phyloP scores from a whole-genome alignment of 2,888 invertebrate species.

The Synergus gifuensis region DNA sequence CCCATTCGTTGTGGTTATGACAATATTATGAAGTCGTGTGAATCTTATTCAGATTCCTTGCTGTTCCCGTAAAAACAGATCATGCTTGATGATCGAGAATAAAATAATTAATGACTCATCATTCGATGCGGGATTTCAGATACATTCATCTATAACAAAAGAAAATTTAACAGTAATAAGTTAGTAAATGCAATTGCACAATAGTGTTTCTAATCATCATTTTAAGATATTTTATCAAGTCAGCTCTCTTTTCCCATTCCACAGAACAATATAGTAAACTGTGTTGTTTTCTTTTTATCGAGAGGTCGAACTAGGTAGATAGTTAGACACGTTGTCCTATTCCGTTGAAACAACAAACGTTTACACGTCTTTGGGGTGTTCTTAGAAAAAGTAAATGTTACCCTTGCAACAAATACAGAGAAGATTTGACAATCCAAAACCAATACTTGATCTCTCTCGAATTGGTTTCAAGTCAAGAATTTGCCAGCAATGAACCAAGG shows the following conservation, averaged over 20 bases:
- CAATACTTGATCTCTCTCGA: not conserved
- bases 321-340: not conserved
- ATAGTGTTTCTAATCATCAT: too few relatives aligned
- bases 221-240: not conserved
- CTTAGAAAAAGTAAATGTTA: conserved; percentile 28
- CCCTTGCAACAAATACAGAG: not conserved
- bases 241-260: not conserved
- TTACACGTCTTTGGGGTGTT: conserved; percentile 33
- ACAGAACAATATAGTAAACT: too few relatives aligned
- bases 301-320: not conserved
- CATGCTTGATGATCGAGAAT: not conserved
- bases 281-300: not conserved
- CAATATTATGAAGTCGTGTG: conserved; percentile 37
- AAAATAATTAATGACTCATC: conserved; percentile 17
- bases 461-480: conserved; percentile 4
- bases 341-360: not conserved
- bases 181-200: too few relatives aligned
- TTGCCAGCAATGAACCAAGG: conserved; percentile 3
- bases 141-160: conserved; percentile 5
- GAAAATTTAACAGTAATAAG: not conserved
- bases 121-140: not conserved
- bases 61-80: not conserved
- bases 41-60: conserved; percentile 7
- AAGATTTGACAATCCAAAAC: conserved; percentile 11
- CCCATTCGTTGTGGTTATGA: conserved; percentile 10